Percentiles rank a stretch among this genome's conserved stretches.
phyloP scores from a whole-genome alignment of 2,888 invertebrate species.

The Ectropis crepuscularia region DNA sequence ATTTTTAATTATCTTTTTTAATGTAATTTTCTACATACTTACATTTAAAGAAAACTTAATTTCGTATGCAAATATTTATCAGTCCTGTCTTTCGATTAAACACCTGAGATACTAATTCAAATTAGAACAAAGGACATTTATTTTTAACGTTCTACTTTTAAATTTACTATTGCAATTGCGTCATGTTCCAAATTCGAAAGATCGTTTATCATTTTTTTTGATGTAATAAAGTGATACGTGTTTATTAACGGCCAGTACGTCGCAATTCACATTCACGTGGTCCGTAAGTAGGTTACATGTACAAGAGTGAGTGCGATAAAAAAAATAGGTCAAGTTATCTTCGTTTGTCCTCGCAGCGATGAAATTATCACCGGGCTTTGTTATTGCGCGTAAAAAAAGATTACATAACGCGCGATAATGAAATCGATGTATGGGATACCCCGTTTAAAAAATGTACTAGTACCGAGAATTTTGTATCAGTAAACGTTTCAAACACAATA shows the following conservation, averaged over 20 bases:
- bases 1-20: neutral
- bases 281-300: conserved; percentile 77
- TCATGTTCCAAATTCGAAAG: conserved; percentile 50
- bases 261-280: conserved; percentile 64
- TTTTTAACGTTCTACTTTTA: conserved; percentile 26
- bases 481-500: conserved; percentile 9
- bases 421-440: conserved; percentile 45
- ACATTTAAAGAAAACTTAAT: neutral
- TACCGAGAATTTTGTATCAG: neutral
- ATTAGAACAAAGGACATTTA: conserved; percentile 10
- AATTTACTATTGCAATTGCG: conserved; percentile 44
- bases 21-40: neutral
- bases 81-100: too few relatives aligned
- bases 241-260: conserved; percentile 56
- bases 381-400: conserved; percentile 71
- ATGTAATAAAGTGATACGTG: conserved; percentile 52
- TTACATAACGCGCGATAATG: conserved; percentile 59
- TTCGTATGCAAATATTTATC: too few relatives aligned
- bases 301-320: conserved; percentile 77
- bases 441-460: conserved; percentile 17
- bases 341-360: conserved; percentile 79
- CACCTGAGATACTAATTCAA: conserved; percentile 37
- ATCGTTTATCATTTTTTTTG: conserved; percentile 54
- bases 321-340: conserved; percentile 85
- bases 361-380: conserved; percentile 72